Evolutionary conservation across 1,140 invertebrate species (phyloP), one percentile per base, ranked within the genome.

Genomic region (Drosophila willistoni): DNA sequence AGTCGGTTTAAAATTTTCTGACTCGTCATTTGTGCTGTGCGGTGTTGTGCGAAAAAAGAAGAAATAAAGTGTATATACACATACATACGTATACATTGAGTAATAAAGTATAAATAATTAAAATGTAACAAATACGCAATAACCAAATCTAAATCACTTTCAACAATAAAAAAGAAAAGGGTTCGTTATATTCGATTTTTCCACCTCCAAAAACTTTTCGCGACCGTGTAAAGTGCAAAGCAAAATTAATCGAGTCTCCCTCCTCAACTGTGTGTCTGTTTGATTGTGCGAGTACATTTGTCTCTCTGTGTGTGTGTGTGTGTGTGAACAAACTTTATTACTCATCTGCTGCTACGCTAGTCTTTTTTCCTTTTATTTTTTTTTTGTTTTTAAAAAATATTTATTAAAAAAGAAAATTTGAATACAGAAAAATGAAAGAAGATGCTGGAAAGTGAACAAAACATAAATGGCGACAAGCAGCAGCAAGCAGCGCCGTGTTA

Each of bases 1-100:
- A 89, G 84, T 89, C 84, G 84, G 73, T 89, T 90, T 77, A 71
- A 84, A 89, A 81, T 81, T 89, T 89, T 89, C 84, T 84, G 84
- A 89, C 85, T 89, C 84, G 84, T 89, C 85, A 84, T 84, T 89
- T 80, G 74, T 69, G 73, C 67, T 73, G 51, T 73, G 73, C 44
- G 44, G 44, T 84, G 73, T 84, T 68, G 77, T 81, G 84, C 85
- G 78, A 84, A 90, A 85, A 71, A 41, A 47, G 33, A 64, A 57
- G 39, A 71, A 77, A 75, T 71, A 75, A 73, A 75, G 74, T 65
- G 76, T 64, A 51, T 62, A 63, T 56, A 63, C 66, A 68, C 22
- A 67, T 60, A 76, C 71, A 68, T 70, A 57, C 60, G 71, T 75
- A 68, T 70, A 57, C 64, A 75, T 80, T 89, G 71, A 89, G 84